Base-by-base conservation (phyloP, 2,888 invertebrate genomes). In the Agrochola lota region DNA sequence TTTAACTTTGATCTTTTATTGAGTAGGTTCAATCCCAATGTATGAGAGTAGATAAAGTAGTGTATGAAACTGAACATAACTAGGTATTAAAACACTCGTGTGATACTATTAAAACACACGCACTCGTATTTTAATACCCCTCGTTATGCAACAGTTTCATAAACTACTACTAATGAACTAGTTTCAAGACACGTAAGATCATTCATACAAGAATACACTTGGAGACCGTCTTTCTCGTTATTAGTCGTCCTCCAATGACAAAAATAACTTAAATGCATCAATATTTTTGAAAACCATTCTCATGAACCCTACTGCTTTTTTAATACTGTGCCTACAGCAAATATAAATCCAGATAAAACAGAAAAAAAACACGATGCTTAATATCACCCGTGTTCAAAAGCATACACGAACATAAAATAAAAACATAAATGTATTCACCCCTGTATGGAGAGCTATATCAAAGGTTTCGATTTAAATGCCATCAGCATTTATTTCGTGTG, bases 401-500 rank as follows among this genome's bases (percentile, higher is more conserved):
- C 71, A 49, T 23, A 52, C 23, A 30, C n/a, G 2, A 3, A 66
- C 20, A 73, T 26, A 71, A 26, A 77, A 62, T 67, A 55, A 74
- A 74, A 35, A 63, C 71, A 66, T 76, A 76, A 75, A 73, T 76
- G 64, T 35, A 78, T 87, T 71, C 66, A 76, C 69, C 81, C 68
- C 43, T 43, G 20, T 55, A 11, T 67, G 66, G 59, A 55, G 71
- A 69, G 69, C 30, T 62, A 86, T 83, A 79, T 88, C 89, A 90
- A 90, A 90, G 87, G 76, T 76, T 83, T 85, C 79, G 70, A 87
- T 87, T 85, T 83, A 85, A 88, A 88, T 88, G 85, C 80, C 84
- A 83, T 86, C 84, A 85, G 71, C 68, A 78, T 73, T 52, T 78
- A 72, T 85, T 74, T 66, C 62, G 30, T 80, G 52, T 67, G 60